phyloP scores from a whole-genome alignment of 2,113 vertebrate species.

The Mirza zaza region DNA sequence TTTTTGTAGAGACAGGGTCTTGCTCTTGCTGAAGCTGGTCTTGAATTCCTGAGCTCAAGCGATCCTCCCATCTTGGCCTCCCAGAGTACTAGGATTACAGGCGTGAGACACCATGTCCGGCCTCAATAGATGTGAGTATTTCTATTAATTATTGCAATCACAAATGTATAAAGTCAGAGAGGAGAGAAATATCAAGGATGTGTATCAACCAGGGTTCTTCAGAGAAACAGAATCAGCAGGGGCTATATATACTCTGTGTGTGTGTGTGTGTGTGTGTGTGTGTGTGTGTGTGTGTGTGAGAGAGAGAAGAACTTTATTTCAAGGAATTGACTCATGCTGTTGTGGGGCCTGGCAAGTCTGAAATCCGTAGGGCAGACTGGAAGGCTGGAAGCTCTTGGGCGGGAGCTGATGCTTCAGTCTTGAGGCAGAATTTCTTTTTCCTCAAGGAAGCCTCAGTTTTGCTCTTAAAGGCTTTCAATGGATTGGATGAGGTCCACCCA shows the following conservation, averaged over 20 bases:
- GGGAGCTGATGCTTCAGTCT: not conserved
- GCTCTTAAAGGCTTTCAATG: not conserved
- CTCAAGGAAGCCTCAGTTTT: not conserved
- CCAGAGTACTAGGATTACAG: not conserved
- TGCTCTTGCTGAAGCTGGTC: not conserved
- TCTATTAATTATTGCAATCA: not conserved
- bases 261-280: not conserved
- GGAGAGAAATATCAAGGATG: not conserved
- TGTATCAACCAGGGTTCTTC: not conserved
- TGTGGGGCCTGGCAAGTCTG: not conserved
- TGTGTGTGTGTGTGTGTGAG: not conserved
- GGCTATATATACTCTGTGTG: too few species aligned
- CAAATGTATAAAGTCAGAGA: not conserved
- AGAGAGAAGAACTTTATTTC: not conserved
- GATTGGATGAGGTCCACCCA: not conserved
- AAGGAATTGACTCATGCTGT: not conserved
- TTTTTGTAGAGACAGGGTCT: not conserved
- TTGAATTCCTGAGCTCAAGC: not conserved
- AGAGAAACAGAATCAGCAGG: not conserved
- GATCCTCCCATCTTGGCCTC: not conserved
- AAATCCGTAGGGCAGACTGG: not conserved
- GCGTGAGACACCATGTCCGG: not conserved
- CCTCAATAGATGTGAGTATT: not conserved
- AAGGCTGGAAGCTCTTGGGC: not conserved
- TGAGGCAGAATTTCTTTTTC: not conserved